Evolutionary conservation across 2,888 invertebrate genomes (phyloP).

Genomic region (Aquatica leii): DNA sequence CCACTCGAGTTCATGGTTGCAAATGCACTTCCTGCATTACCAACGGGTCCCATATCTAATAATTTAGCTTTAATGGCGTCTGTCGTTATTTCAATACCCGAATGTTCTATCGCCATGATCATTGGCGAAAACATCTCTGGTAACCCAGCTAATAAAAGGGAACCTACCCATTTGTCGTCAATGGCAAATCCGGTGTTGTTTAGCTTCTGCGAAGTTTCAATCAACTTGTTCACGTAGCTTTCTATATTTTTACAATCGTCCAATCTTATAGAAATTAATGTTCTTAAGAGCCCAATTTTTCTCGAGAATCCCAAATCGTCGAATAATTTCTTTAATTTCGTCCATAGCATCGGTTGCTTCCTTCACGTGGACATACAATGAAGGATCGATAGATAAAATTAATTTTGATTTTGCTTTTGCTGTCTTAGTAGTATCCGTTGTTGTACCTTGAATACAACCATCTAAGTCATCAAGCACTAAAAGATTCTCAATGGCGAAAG

Average conservation of each 20-base stretch:
- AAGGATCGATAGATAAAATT: constrained; percentile 4
- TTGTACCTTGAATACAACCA: background rate
- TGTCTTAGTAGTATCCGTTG: background rate
- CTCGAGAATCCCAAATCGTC: constrained; percentile 2
- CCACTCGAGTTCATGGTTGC: no score
- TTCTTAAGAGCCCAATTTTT: constrained; percentile 9
- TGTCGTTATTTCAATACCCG: constrained; percentile 27
- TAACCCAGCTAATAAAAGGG: constrained; percentile 2
- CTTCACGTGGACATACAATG: background rate
- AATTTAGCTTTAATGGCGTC: constrained; percentile 36
- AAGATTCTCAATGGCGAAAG: no score
- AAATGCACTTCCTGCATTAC: no score
- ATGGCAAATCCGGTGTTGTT: background rate
- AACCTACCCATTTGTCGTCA: constrained; percentile 27
- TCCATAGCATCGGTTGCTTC: constrained; percentile 24
- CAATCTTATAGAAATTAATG: constrained; percentile 3
- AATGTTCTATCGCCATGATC: no score
- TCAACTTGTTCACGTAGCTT: background rate
- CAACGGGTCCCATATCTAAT: constrained; percentile 5
- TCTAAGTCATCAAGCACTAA: background rate
- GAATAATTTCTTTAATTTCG: background rate
- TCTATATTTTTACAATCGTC: constrained; percentile 2
- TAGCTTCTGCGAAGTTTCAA: constrained; percentile 3
- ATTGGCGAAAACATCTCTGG: no score
- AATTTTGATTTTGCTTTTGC: constrained; percentile 1